Conservation (phyloP, 1,140 invertebrate genomes). For the Leguminivora glycinivorella region DNA sequence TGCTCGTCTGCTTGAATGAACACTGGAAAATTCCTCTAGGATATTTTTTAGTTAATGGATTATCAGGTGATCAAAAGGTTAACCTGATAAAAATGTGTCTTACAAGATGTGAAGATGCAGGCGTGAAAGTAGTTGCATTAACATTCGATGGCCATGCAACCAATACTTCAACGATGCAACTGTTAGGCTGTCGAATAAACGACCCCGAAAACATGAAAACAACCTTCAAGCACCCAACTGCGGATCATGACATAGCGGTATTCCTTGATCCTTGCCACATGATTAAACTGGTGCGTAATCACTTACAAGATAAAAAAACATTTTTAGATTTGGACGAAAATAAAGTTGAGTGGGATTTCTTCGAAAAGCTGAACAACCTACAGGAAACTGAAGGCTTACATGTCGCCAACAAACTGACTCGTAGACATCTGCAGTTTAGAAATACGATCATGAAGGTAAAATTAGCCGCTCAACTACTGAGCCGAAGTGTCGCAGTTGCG, state of each 20-base stretch:
- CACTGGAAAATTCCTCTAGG: constrained; percentile 25
- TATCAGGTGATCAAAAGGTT: constrained; percentile 10
- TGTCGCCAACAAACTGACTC: constrained; percentile 21
- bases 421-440: neutral
- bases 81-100: constrained; percentile 26
- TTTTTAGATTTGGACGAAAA: constrained; percentile 21
- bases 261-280: constrained; percentile 24
- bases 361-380: constrained; percentile 5
- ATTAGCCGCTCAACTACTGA: constrained; percentile 17
- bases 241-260: neutral
- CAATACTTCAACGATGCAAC: constrained; percentile 15
- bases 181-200: constrained; percentile 14
- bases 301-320: neutral
- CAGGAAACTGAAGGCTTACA: constrained; percentile 21
- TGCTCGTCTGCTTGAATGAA: constrained; percentile 9
- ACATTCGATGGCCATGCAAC: constrained; percentile 20
- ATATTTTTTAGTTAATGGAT: constrained; percentile 20
- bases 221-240: constrained; percentile 9
- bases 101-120: constrained; percentile 17
- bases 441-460: constrained; percentile 23
- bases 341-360: neutral
- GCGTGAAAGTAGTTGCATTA: constrained; percentile 3
- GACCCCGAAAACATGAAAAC: constrained; percentile 11
- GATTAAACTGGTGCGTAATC: constrained; percentile 25
- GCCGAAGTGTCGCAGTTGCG: constrained; percentile 12